Percentiles rank a stretch among this genome's conserved stretches.
These are phyloP conservation scores for Fragum fragum DNA, from an alignment of 2,888 invertebrate species.

Conservation along the genomic window DNA sequence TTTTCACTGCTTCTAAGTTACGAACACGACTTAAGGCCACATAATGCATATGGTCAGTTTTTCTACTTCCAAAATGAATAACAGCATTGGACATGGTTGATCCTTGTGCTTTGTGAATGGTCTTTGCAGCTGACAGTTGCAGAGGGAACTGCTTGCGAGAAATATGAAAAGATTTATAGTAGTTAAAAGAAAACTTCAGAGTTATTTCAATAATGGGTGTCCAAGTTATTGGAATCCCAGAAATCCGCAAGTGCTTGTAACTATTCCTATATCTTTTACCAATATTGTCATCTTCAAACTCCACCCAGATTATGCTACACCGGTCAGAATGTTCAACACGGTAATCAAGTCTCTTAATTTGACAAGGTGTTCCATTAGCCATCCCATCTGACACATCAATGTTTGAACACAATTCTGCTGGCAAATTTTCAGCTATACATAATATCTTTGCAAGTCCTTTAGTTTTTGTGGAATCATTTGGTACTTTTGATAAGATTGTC, in stretches of 20 bases:
- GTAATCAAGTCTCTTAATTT: slow-evolving; percentile 45
- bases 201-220: slow-evolving; percentile 42
- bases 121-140: slow-evolving; percentile 54
- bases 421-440: slow-evolving; percentile 9
- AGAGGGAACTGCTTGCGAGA: slow-evolving; percentile 60
- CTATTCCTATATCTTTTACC: slow-evolving; percentile 35
- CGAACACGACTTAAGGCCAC: slow-evolving; percentile 61
- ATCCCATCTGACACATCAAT: slow-evolving; percentile 59
- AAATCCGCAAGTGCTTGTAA: slow-evolving; percentile 45
- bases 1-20: slow-evolving; percentile 40
- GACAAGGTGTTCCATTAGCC: slow-evolving; percentile 61
- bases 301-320: slow-evolving; percentile 57
- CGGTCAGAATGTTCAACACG: slow-evolving; percentile 23
- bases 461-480: slow-evolving; percentile 41
- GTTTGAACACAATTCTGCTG: slow-evolving; percentile 50
- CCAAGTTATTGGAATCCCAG: slow-evolving; percentile 24
- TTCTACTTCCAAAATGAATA: slow-evolving; percentile 54
- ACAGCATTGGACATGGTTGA: slow-evolving; percentile 56
- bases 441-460: slow-evolving; percentile 34
- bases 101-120: slow-evolving; percentile 64
- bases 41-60: too few species aligned
- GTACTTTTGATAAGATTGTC: slow-evolving; percentile 42
- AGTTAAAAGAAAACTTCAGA: slow-evolving; percentile 32
- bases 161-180: slow-evolving; percentile 41
- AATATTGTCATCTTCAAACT: slow-evolving; percentile 47